Percentiles rank a stretch among this genome's conserved stretches.
Evolutionary conservation across 2,797 vertebrate species (phyloP).

Genomic region (Pristis pectinata): DNA sequence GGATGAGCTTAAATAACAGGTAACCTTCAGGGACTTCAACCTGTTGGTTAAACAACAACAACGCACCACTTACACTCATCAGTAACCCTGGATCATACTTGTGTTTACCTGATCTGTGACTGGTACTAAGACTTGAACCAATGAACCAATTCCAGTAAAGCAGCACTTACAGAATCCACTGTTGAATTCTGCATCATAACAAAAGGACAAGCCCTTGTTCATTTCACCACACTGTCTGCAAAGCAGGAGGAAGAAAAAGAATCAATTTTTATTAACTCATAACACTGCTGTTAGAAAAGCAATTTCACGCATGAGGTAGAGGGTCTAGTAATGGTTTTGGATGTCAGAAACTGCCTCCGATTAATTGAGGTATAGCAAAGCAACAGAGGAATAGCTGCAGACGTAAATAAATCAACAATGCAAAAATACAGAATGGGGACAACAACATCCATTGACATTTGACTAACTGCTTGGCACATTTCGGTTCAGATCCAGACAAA

Average conservation of each 20-base stretch:
- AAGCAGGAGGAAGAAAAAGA: slow-evolving; percentile 10
- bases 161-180: not conserved
- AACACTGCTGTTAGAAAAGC: slow-evolving; percentile 37
- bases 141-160: not conserved
- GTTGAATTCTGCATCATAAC: not conserved
- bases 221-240: not conserved
- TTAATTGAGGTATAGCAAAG: slow-evolving; percentile 31
- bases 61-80: not conserved
- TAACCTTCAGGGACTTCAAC: not conserved
- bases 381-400: slow-evolving; percentile 30
- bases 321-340: slow-evolving; percentile 19
- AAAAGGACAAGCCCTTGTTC: not conserved
- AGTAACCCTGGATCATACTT: not conserved
- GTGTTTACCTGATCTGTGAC: slow-evolving; percentile 27
- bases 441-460: not conserved
- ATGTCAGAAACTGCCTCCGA: slow-evolving; percentile 32
- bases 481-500: not conserved
- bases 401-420: slow-evolving; percentile 29
- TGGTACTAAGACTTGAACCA: not conserved
- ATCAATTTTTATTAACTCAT: slow-evolving; percentile 39
- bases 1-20: not conserved
- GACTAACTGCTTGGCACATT: slow-evolving; percentile 27
- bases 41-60: not conserved
- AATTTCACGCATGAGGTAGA: slow-evolving; percentile 36
- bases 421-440: not conserved